Conservation (phyloP, 2,888 invertebrate genomes). For the Exephanes ischioxanthus region DNA sequence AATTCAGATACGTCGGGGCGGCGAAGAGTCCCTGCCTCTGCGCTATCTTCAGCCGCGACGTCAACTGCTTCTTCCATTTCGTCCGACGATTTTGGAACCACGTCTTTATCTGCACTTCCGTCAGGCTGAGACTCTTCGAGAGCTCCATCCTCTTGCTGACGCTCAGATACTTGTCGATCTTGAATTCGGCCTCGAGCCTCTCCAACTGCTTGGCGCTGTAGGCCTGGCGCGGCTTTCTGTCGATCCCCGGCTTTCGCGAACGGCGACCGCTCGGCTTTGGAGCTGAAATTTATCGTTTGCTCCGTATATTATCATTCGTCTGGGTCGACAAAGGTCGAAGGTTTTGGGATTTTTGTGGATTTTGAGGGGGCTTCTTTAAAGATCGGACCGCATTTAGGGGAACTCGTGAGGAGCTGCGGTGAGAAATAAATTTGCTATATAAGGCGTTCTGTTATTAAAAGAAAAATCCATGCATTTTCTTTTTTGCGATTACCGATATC, state of each 20-base stretch:
- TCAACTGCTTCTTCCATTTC: slow-evolving; percentile 99
- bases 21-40: slow-evolving; percentile 92
- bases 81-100: slow-evolving; percentile 98
- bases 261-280: slow-evolving; percentile 93
- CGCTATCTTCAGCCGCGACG: slow-evolving; percentile 94
- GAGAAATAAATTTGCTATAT: background rate
- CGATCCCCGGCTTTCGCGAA: slow-evolving; percentile 94
- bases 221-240: slow-evolving; percentile 97
- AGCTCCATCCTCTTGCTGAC: slow-evolving; percentile 98
- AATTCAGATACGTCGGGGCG: slow-evolving; percentile 89
- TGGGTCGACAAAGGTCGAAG: background rate
- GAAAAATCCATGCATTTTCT: no score
- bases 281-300: slow-evolving; percentile 86
- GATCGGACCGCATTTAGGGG: background rate
- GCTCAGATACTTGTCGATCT: slow-evolving; percentile 97
- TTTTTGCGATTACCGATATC: no score
- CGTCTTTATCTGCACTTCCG: slow-evolving; percentile 98
- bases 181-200: slow-evolving; percentile 96
- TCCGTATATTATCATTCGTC: background rate
- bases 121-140: slow-evolving; percentile 94
- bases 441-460: no score
- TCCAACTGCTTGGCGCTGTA: slow-evolving; percentile 98
- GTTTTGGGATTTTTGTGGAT: background rate
- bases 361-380: background rate
- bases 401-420: background rate